Base-by-base conservation (phyloP, 2,113 vertebrate genomes). In the Mandrillus leucophaeus region DNA sequence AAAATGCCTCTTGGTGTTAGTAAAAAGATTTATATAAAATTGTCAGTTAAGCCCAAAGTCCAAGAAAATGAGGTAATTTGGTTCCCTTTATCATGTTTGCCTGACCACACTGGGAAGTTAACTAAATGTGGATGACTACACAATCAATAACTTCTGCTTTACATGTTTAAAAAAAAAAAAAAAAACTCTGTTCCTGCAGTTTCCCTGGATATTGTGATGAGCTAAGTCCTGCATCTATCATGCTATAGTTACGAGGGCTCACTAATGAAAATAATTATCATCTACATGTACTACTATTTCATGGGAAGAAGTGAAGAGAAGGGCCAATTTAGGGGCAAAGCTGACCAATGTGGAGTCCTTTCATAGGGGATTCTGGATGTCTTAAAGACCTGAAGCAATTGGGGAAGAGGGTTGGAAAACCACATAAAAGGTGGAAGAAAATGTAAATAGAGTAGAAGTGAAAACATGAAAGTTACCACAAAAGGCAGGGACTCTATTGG, bases 1-100 rank as follows among this genome's bases (percentile, higher is more conserved):
- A 57, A 96, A 96, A 83, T 90, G 13, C 7, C 6, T 48, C 22
- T 86, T 83, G 11, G 30, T 87, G 27, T 81, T 80, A 13, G 8
- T 35, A 66, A 70, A 92, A 84, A 86, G 25, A 90, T 27, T 94
- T 61, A 73, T 84, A 76, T 64, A 57, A 94, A 92, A 76, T 79
- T 83, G 6, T 66, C 38, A 75, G 40, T 64, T 94, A 57, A 72
- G 32, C 13, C 22, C n/a, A 68, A 85, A 95, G 38, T 75, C 30
- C 50, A 85, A 85, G 23, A n/a, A 81, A 20, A 85, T 85, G 25
- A 75, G 17, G 57, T 66, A 17, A 93, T 43, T 50, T 76, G 59
- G 6, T 18, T 27, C 22, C 9, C 81, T 95, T 78, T 40, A 40
- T 48, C 35, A 91, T 40, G 32, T 18, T 72, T 72, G 20, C 30